These are phyloP conservation scores for Eilema griseolum DNA, from an alignment of 2,888 invertebrate genomes.

Conservation along the genomic window DNA sequence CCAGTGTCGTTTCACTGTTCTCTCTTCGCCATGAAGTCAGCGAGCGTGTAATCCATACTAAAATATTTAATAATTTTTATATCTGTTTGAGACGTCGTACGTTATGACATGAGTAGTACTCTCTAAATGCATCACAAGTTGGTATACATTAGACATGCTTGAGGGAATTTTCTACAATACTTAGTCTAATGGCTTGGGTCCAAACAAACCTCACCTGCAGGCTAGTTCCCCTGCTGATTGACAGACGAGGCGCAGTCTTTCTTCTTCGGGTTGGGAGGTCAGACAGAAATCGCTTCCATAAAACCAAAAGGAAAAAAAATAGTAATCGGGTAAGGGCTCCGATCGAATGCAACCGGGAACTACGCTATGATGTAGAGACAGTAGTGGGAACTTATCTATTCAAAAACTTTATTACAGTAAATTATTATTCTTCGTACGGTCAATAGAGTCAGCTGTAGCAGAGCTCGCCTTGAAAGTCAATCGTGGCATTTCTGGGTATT, in stretches of 20 bases:
- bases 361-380: not conserved
- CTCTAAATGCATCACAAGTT: not conserved
- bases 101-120: not conserved
- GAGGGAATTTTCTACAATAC: not conserved
- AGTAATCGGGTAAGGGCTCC: not conserved
- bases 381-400: not conserved
- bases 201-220: too few relatives aligned
- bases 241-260: too few relatives aligned
- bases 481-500: not conserved
- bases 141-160: not conserved
- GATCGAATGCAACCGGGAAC: not conserved
- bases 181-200: too few relatives aligned
- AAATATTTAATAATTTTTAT: slow-evolving; percentile 13
- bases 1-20: slow-evolving; percentile 89
- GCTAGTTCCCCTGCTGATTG: too few relatives aligned
- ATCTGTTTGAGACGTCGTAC: not conserved
- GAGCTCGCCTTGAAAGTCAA: not conserved
- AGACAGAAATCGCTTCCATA: too few relatives aligned
- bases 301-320: not conserved
- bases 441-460: too few relatives aligned
- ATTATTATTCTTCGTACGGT: not conserved
- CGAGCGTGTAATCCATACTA: slow-evolving; percentile 92
- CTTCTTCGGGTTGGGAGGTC: too few relatives aligned
- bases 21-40: slow-evolving; percentile 88
- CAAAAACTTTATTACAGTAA: not conserved